Conservation (phyloP, 1,140 invertebrate genomes). For the Globodera rostochiensis region DNA sequence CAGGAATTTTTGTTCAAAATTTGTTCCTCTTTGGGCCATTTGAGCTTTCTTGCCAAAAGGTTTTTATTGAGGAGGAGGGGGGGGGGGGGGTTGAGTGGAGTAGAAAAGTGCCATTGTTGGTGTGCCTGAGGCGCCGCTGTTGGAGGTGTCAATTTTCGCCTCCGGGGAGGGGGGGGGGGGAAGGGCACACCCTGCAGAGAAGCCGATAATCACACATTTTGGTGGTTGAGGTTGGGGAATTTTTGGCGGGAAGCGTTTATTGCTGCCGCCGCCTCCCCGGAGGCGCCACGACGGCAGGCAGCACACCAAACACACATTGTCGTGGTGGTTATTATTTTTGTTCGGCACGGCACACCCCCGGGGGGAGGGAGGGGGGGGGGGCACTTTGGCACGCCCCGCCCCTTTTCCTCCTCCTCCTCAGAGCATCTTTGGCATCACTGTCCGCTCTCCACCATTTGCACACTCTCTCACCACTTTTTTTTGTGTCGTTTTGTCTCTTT, state of each 20-base stretch:
- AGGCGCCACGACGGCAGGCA: background rate
- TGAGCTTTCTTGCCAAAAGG: background rate
- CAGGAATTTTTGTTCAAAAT: background rate
- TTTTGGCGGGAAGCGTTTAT: background rate
- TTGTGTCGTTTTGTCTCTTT: too few species aligned
- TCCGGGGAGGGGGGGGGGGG: background rate
- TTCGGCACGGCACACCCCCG: background rate
- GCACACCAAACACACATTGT: background rate
- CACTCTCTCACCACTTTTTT: too few species aligned
- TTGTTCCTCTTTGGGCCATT: background rate
- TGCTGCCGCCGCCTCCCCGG: too few species aligned
- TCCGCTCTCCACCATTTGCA: too few species aligned
- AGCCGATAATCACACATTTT: slow-evolving; percentile 1
- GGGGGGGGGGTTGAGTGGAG: background rate
- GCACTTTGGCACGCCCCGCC: too few species aligned
- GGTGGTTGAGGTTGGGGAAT: background rate
- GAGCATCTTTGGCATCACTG: too few species aligned
- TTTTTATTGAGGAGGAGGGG: background rate
- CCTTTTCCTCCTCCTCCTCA: too few species aligned
- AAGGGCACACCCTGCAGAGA: background rate
- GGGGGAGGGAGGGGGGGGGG: too few species aligned
- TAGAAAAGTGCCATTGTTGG: background rate
- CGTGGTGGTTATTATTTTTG: background rate
- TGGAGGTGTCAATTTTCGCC: slow-evolving; percentile 18
- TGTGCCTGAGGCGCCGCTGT: background rate